phyloP scores from a whole-genome alignment of 2,888 invertebrate species.

The Dexiosoma caninum region DNA sequence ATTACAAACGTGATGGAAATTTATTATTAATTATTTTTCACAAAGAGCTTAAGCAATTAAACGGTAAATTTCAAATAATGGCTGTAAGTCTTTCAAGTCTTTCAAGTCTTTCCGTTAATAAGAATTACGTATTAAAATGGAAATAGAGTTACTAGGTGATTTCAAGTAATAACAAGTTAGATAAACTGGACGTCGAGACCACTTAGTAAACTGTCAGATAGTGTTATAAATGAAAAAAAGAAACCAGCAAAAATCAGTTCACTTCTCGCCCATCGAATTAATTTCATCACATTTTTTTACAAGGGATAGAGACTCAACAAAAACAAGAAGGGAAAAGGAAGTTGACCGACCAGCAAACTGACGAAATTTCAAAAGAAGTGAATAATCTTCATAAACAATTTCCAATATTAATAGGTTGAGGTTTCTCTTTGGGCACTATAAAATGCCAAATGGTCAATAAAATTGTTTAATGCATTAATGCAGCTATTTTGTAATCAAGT shows the following conservation, averaged over 20 bases:
- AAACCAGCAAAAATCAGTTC: not conserved
- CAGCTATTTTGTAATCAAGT: not conserved
- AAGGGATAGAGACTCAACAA: not conserved
- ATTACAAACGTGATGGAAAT: constrained; percentile 52
- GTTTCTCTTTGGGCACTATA: not conserved
- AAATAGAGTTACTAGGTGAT: not conserved
- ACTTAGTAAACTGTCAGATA: not conserved
- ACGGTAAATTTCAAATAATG: not conserved
- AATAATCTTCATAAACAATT: not conserved
- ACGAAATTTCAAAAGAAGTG: not conserved
- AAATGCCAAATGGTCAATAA: not conserved
- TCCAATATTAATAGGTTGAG: not conserved
- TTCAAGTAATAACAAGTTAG: not conserved
- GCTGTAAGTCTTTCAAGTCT: constrained; percentile 16
- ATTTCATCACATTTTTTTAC: not conserved
- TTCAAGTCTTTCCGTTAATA: not conserved
- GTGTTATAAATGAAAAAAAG: no score
- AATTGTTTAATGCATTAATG: not conserved
- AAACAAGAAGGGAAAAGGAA: not conserved
- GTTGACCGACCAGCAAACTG: not conserved
- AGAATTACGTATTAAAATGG: not conserved
- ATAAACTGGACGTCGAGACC: not conserved
- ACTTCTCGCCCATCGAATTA: not conserved
- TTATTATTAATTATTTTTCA: constrained; percentile 25
- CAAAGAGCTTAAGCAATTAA: not conserved